Evolutionary conservation across 2,113 vertebrate genomes (phyloP), one percentile per base, ranked within the genome.

Genomic region (Propithecus coquereli): DNA sequence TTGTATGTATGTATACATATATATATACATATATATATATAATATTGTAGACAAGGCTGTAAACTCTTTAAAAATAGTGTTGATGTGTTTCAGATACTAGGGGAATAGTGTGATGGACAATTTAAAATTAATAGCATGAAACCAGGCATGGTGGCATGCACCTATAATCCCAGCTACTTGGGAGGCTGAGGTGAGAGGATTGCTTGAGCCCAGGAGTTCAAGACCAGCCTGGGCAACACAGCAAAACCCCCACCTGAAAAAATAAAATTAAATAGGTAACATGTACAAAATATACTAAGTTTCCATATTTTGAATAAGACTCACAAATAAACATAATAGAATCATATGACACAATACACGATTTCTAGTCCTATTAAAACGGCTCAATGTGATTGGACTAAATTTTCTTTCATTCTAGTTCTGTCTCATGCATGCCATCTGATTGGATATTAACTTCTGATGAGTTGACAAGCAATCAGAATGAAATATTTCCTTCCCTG

Each of bases 401-500:
- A 87, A 70, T 96, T 91, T 94, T 81, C 65, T 87, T 79, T 85
- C 52, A 85, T 87, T 27, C 22, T 76, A 65, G 3, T 88, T 90
- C 40, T 93, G 40, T 88, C 4, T 54, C 34, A 43, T 87, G n/a
- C 18, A 77, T 96, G 32, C 14, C 70, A 65, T 92, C 45, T 77
- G 52, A 90, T 61, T 87, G 59, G n/a, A 66, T 94, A 85, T 84
- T 93, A 94, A 82, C 37, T 92, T 94, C 76, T 86, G n/a, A 91
- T 94, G 47, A 95, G n/a, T 63, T 96, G 61, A 82, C 11, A 86
- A 52, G 52, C 66, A 70, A 91, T 92, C 63, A 70, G 18, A 77
- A 95, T 88, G 40, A 95, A 95, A 77, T 50, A 59, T 87, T 91
- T 80, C 79, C 81, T 97, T 96, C 68, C 27, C 50, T 74, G 57